These are phyloP conservation scores for Saccostrea cuccullata DNA, from an alignment of 1,140 invertebrate species.

Conservation along the genomic window DNA sequence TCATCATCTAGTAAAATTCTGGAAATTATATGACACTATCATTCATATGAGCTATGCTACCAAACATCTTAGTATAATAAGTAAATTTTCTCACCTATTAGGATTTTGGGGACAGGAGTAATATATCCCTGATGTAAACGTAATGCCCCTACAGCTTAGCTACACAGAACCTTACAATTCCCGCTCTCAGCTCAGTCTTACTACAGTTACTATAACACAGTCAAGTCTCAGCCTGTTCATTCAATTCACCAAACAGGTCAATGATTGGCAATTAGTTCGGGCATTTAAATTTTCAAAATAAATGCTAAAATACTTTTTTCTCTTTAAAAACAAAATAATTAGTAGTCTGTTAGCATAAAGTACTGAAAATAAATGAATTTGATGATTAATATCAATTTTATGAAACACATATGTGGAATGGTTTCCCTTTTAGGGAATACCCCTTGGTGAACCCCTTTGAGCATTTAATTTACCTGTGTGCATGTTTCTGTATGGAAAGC, in stretches of 20 bases:
- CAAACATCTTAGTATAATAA: neutral
- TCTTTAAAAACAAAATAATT: neutral
- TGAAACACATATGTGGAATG: neutral
- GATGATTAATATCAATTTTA: slow-evolving; percentile 3
- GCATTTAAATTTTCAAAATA: slow-evolving; percentile 31
- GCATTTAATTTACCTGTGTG: slow-evolving; percentile 27
- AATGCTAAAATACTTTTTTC: neutral
- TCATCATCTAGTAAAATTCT: no score
- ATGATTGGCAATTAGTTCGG: neutral
- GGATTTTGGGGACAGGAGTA: neutral
- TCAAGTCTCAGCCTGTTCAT: slow-evolving; percentile 42
- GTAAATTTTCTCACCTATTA: slow-evolving; percentile 2
- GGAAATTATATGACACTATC: neutral
- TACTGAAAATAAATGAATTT: neutral
- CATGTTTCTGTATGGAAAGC: slow-evolving; percentile 1
- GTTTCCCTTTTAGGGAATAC: neutral
- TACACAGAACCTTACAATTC: neutral
- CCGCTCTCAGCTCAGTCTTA: slow-evolving; percentile 17
- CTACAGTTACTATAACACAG: slow-evolving; percentile 47
- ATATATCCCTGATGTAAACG: slow-evolving; percentile 2
- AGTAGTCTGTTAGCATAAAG: neutral
- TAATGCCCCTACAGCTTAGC: slow-evolving; percentile 13
- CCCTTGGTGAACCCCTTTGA: neutral
- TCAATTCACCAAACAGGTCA: slow-evolving; percentile 11
- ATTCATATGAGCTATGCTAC: neutral